phyloP scores from a whole-genome alignment of 2,888 invertebrate genomes.

The Tortricodes alternella region DNA sequence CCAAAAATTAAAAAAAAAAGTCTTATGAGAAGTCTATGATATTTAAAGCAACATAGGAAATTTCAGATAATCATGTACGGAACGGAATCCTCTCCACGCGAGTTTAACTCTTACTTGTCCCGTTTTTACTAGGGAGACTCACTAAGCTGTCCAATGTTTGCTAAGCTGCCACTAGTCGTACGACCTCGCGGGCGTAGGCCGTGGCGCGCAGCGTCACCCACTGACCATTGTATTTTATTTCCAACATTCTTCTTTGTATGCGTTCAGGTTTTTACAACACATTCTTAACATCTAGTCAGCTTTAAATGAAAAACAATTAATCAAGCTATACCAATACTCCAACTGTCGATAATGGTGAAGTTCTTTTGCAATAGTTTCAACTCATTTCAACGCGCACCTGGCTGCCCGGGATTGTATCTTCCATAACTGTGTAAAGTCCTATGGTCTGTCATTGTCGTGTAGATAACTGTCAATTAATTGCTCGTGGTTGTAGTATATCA shows the following conservation, averaged over 20 bases:
- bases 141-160: no score
- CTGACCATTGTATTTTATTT: constrained; percentile 23
- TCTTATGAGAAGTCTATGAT: no score
- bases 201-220: neutral
- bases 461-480: constrained; percentile 45
- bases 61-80: no score
- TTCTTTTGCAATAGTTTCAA: neutral
- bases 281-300: neutral
- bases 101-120: no score
- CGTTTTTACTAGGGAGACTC: no score
- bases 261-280: neutral
- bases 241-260: constrained; percentile 36
- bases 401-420: neutral
- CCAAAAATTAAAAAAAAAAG: no score
- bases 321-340: neutral
- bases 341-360: neutral
- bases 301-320: neutral
- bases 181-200: constrained; percentile 16
- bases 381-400: neutral
- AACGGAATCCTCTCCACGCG: no score
- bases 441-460: constrained; percentile 37
- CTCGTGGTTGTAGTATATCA: constrained; percentile 43
- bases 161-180: neutral
- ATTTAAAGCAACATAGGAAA: no score
- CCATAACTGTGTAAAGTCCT: constrained; percentile 1